A percentile compares a stretch with the other conserved stretches of the same genome.
Evolutionary conservation across 2,888 invertebrate genomes (phyloP).

Genomic region (Drosophila kuntzei): DNA sequence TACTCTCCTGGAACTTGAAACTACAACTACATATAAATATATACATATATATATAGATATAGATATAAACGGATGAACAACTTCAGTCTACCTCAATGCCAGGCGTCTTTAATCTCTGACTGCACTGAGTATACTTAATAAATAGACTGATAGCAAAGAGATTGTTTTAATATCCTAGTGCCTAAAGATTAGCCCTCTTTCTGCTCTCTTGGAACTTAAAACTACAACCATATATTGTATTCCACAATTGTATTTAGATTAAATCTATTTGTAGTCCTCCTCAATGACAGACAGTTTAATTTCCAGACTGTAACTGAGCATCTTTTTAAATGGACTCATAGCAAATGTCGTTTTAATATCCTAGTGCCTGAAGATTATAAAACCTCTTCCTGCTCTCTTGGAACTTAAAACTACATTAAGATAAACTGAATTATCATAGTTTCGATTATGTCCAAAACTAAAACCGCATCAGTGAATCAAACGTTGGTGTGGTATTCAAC

Average conservation of each 20-base stretch:
- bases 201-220: conserved; percentile 49
- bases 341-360: conserved; percentile 41
- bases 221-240: conserved; percentile 2
- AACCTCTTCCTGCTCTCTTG: conserved; percentile 53
- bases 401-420: conserved; percentile 47
- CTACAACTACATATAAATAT: conserved; percentile 28
- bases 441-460: conserved; percentile 10
- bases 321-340: conserved; percentile 36
- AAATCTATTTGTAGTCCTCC: conserved; percentile 24
- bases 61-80: not conserved
- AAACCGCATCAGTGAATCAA: conserved; percentile 12
- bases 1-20: conserved; percentile 65
- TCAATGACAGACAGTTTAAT: conserved; percentile 42
- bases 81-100: conserved; percentile 49
- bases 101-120: conserved; percentile 9
- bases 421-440: not conserved
- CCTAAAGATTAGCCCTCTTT: conserved; percentile 38
- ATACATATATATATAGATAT: no score
- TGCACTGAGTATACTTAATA: conserved; percentile 28
- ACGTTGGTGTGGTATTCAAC: conserved; percentile 69
- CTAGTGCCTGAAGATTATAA: conserved; percentile 47
- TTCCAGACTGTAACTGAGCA: conserved; percentile 28
- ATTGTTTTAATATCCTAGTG: conserved; percentile 59
- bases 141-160: conserved; percentile 43
- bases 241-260: not conserved